A percentile compares a stretch with the other conserved stretches of the same genome.
Conservation (phyloP, 2,797 vertebrate species). For the Australoheros facetus region DNA sequence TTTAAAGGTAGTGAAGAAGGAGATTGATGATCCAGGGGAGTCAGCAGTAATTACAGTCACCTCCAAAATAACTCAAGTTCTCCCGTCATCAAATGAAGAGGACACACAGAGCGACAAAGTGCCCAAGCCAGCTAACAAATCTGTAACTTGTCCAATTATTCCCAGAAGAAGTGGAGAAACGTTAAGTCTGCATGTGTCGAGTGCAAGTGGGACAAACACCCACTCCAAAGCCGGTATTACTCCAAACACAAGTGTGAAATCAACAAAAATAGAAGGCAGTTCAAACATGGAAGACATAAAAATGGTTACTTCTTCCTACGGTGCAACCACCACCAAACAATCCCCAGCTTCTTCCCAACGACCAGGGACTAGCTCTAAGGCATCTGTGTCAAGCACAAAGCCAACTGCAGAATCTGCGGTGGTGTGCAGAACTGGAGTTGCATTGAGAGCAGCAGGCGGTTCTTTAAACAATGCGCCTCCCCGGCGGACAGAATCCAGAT, state of each 20-base stretch:
- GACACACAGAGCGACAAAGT: not conserved
- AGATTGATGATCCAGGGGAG: not conserved
- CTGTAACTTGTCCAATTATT: not conserved
- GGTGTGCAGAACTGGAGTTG: not conserved
- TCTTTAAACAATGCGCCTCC: not conserved
- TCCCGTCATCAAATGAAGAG: not conserved
- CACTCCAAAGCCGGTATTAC: not conserved
- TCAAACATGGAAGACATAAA: not conserved
- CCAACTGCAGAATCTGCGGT: not conserved
- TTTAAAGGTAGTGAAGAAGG: slow-evolving; percentile 31
- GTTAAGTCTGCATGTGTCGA: not conserved
- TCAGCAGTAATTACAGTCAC: not conserved
- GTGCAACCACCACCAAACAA: not conserved
- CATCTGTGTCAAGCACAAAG: not conserved
- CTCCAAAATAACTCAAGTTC: not conserved
- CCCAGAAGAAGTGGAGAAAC: not conserved
- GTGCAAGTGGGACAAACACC: not conserved
- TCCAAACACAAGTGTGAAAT: not conserved
- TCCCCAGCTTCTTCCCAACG: not conserved
- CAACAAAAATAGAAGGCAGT: not conserved
- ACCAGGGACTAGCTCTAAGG: not conserved
- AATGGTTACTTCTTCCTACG: not conserved
- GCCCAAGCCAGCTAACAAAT: not conserved
- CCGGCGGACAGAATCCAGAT: not conserved
- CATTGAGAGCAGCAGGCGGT: not conserved